Evolutionary conservation across 2,888 invertebrate species (phyloP), one percentile per base, ranked within the genome.

Genomic region (Hirtodrosophila alboralis): DNA sequence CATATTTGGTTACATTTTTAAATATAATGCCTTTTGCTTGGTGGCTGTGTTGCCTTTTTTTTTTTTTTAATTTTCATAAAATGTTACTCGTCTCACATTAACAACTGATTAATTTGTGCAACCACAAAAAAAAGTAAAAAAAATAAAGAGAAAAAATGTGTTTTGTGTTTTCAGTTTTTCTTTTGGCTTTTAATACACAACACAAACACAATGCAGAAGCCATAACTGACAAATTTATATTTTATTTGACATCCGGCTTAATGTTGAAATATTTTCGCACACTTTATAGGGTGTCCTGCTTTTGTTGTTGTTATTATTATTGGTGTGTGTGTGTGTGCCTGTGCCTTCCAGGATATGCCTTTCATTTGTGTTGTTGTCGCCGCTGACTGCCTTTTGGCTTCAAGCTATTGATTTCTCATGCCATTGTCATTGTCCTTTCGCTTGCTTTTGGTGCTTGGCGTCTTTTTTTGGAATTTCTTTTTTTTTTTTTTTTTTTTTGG

Each of bases 221-320:
- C 79, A 79, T 79, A 84, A 81, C 81, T 87, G 86, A 87, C 85
- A 86, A 85, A 86, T 86, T 86, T 75, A 75, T 84, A 78, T 86
- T 85, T 87, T 87, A 87, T 86, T 84, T 74, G 86, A 76, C 78
- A 84, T 73, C 71, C 80, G 73, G 70, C 61, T 74, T 71, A 83
- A 65, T 63, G 71, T 63, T 65, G 73, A 70, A 79, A 74, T 71
- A 71, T 74, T 71, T 23, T 61, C 68, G 59, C 61, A 65, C 67
- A 69, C 61, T 68, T 43, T 61, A 61, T 44, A 59, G 59, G 51
- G 43, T 43, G 57, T 21, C 16, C 33, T 12, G 44, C 40, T 36
- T 33, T 12, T n/a, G n/a, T n/a, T n/a, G n/a, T n/a, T n/a, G n/a
- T n/a, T n/a, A n/a, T n/a, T n/a, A n/a, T n/a, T n/a, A n/a, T n/a